A percentile compares a stretch with the other conserved stretches of the same genome.
phyloP scores from a whole-genome alignment of 2,888 invertebrate genomes.

The Hartigia nigra region DNA sequence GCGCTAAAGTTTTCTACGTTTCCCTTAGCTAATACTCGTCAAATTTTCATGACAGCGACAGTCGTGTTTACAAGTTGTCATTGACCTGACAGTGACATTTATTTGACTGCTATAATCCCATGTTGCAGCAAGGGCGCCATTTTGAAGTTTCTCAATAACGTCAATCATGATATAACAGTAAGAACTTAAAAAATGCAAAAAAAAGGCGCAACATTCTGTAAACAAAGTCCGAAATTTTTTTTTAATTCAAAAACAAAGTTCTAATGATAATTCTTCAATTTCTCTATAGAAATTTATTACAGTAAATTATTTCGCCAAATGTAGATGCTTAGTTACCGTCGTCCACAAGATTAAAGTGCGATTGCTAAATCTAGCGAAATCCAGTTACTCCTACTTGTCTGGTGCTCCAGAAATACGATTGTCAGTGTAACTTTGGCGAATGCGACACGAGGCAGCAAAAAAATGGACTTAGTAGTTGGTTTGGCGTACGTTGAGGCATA shows the following conservation, averaged over 20 bases:
- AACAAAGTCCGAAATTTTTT: background rate
- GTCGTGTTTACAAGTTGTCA: background rate
- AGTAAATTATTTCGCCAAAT: background rate
- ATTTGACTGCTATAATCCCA: background rate
- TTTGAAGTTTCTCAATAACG: background rate
- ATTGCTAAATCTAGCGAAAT: background rate
- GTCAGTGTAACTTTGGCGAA: background rate
- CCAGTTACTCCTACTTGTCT: background rate
- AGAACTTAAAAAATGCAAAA: background rate
- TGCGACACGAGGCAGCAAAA: background rate
- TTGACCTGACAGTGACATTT: background rate
- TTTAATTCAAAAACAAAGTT: background rate
- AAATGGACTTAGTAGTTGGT: slow-evolving; percentile 16
- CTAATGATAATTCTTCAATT: background rate
- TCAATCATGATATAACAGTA: background rate
- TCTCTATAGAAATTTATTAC: background rate
- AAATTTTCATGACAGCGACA: background rate
- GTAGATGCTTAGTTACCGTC: background rate
- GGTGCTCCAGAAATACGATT: background rate
- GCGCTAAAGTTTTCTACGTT: background rate
- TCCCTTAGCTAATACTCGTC: background rate
- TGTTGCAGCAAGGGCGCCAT: background rate
- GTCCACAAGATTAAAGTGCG: background rate
- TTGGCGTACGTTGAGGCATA: slow-evolving; percentile 40
- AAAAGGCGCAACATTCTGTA: background rate